Evolutionary conservation across 2,888 invertebrate genomes (phyloP).

Genomic region (Pachliopta kotzebuea): DNA sequence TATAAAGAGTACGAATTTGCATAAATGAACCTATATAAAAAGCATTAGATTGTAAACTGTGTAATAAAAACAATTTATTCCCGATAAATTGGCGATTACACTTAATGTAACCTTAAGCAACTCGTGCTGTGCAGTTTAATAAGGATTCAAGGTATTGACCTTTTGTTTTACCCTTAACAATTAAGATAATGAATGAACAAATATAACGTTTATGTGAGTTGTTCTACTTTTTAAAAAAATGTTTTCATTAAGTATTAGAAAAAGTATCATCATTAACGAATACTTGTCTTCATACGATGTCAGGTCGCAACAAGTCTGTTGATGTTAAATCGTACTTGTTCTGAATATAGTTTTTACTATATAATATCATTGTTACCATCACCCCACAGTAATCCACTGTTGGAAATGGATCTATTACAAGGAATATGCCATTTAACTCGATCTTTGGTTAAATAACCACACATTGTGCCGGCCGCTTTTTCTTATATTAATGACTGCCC

Average conservation of each 20-base stretch:
- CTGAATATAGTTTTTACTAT: too few species aligned
- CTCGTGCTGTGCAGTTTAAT: slow-evolving; percentile 25
- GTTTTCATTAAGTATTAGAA: too few species aligned
- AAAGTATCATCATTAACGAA: neutral
- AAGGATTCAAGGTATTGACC: slow-evolving; percentile 30
- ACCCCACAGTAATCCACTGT: too few species aligned
- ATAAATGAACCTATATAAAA: slow-evolving; percentile 5
- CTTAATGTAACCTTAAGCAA: slow-evolving; percentile 25
- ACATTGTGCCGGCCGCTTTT: too few species aligned
- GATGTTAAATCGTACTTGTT: too few species aligned
- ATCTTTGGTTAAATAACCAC: too few species aligned
- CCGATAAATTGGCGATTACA: slow-evolving; percentile 27
- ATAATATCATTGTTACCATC: too few species aligned
- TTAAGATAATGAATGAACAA: slow-evolving; percentile 20
- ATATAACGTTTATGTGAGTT: slow-evolving; percentile 3
- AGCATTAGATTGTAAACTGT: slow-evolving; percentile 5
- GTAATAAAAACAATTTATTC: slow-evolving; percentile 25
- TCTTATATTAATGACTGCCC: too few species aligned
- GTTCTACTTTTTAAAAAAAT: neutral
- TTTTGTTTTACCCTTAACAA: slow-evolving; percentile 24
- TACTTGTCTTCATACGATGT: too few species aligned
- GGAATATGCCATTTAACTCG: too few species aligned
- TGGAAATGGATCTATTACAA: too few species aligned
- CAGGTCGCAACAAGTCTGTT: too few species aligned
- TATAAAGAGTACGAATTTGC: neutral